phyloP scores from a whole-genome alignment of 2,113 vertebrate genomes.

The Chaetodon trifascialis region DNA sequence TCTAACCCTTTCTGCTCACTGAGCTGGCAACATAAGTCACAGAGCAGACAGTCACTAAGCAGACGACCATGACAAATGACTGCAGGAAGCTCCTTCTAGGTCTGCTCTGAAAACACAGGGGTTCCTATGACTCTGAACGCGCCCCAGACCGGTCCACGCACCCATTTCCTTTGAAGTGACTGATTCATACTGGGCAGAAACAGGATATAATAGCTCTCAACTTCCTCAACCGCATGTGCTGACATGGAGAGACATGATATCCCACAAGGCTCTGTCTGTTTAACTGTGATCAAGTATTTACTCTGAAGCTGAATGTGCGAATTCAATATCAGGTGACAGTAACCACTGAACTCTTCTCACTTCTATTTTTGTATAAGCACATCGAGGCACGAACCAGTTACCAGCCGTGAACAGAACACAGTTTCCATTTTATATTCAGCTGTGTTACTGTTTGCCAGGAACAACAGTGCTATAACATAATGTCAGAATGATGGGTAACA shows the following conservation, averaged over 20 bases:
- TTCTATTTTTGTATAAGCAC: slow-evolving; percentile 36
- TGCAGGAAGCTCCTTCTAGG: slow-evolving; percentile 51
- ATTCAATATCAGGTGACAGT: slow-evolving; percentile 5
- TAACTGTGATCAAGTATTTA: slow-evolving; percentile 33
- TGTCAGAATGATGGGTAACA: slow-evolving; percentile 50
- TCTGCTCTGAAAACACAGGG: slow-evolving; percentile 30
- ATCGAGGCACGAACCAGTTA: neutral
- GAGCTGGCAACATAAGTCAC: slow-evolving; percentile 35
- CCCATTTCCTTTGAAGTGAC: slow-evolving; percentile 58
- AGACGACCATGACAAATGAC: slow-evolving; percentile 54
- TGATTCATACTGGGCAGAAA: slow-evolving; percentile 49
- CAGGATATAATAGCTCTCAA: slow-evolving; percentile 31
- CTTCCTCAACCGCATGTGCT: slow-evolving; percentile 48
- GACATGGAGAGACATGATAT: slow-evolving; percentile 41
- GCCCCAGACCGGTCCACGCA: slow-evolving; percentile 2
- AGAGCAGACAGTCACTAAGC: slow-evolving; percentile 11
- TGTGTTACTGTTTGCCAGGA: slow-evolving; percentile 38
- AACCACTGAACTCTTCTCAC: slow-evolving; percentile 11
- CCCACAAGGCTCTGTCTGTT: slow-evolving; percentile 39
- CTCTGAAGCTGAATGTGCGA: slow-evolving; percentile 30
- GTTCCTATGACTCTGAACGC: slow-evolving; percentile 33
- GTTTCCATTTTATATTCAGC: slow-evolving; percentile 45
- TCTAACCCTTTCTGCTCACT: slow-evolving; percentile 3
- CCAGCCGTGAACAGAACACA: neutral
- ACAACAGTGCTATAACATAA: slow-evolving; percentile 32